Evolutionary conservation across 2,888 invertebrate genomes (phyloP).

Genomic region (Andrena bucephala): DNA sequence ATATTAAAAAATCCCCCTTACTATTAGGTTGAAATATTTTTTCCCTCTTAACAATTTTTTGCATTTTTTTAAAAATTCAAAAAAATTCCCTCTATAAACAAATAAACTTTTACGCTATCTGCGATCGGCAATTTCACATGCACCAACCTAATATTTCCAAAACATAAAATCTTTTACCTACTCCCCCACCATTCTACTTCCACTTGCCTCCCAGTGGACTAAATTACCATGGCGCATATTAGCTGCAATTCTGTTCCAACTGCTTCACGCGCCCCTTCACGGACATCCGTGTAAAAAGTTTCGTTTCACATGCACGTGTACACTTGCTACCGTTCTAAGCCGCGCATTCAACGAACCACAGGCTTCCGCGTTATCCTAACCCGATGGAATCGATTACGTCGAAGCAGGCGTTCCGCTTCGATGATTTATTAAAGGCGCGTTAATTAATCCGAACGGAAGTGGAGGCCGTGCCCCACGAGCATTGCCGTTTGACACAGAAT

Average conservation of each 20-base stretch:
- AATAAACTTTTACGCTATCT: too few relatives aligned
- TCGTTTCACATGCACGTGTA: background rate
- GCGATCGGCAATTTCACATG: too few relatives aligned
- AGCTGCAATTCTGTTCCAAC: background rate
- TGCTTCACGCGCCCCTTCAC: background rate
- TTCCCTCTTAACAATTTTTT: too few relatives aligned
- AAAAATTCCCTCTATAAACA: too few relatives aligned
- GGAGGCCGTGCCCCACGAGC: conserved; percentile 15
- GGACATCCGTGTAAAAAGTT: too few relatives aligned
- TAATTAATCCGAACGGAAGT: conserved; percentile 47
- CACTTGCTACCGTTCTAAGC: background rate
- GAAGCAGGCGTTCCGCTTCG: conserved; percentile 28
- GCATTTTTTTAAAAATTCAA: too few relatives aligned
- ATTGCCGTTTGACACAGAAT: conserved; percentile 20
- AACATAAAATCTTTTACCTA: too few relatives aligned
- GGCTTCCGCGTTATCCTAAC: conserved; percentile 7
- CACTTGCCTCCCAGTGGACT: background rate
- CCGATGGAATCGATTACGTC: conserved; percentile 46
- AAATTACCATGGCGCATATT: background rate
- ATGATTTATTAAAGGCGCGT: conserved; percentile 46
- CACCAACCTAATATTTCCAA: too few relatives aligned
- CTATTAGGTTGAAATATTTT: too few relatives aligned
- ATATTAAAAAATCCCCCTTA: too few relatives aligned
- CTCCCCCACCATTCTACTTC: background rate
- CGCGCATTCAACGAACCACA: conserved; percentile 1